Conservation (phyloP, 2,888 invertebrate species). For the Hyposoter dolosus region DNA sequence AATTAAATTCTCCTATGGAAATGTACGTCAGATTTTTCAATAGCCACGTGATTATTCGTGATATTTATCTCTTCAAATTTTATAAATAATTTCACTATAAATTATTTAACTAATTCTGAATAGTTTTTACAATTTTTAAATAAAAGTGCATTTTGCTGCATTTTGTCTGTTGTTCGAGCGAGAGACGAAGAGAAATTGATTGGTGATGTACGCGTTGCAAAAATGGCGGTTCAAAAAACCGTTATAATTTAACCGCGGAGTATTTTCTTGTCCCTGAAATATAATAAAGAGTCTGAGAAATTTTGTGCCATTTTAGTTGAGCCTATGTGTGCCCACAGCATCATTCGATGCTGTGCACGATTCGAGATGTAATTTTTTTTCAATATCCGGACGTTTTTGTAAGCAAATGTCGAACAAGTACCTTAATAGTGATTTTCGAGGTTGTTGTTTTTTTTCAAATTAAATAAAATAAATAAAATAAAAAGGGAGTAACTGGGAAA, state of each 20-base stretch:
- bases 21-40: conserved; percentile 48
- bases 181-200: conserved; percentile 32
- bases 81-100: not conserved
- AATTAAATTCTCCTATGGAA: conserved; percentile 54
- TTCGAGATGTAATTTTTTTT: not conserved
- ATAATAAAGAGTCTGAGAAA: conserved; percentile 29
- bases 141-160: not conserved
- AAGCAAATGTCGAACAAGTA: too few species aligned
- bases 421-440: too few species aligned
- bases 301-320: conserved; percentile 46
- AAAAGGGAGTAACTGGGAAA: too few species aligned
- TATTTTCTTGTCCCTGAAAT: conserved; percentile 30
- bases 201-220: conserved; percentile 30
- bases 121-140: not conserved
- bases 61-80: conserved; percentile 25
- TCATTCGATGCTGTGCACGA: not conserved
- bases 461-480: too few species aligned
- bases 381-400: not conserved
- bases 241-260: conserved; percentile 53
- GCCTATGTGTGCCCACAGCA: not conserved
- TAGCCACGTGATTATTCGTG: conserved; percentile 54
- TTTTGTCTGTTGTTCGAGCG: too few species aligned
- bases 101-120: not conserved
- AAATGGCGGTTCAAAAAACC: conserved; percentile 40
- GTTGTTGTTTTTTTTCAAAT: too few species aligned